Evolutionary conservation across 2,888 invertebrate species (phyloP), one percentile per base, ranked within the genome.

Genomic region (Synergus laeviventris): DNA sequence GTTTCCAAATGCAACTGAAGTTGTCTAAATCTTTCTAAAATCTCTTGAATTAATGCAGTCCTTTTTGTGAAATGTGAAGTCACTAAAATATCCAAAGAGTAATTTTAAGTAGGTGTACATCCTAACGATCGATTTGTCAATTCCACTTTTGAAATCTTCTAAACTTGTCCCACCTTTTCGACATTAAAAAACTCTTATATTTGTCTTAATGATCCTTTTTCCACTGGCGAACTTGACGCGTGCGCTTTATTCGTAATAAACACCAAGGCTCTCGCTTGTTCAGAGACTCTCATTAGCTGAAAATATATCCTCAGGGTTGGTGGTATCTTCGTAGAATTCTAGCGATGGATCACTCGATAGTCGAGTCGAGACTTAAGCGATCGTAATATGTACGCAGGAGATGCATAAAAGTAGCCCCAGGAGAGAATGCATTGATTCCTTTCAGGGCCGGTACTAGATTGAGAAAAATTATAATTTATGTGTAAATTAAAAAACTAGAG

Each of bases 351-450:
- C 89, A 88, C 89, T 87, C 87, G 86, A 86, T 87, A 86, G 85
- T 88, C 86, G 84, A 87, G 88, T 77, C 84, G 85, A 87, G 89
- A 89, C 89, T 88, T 89, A 89, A 89, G 89, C 89, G 89, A 88
- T 89, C 88, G 88, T 89, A 89, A 89, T 89, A 87, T 87, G 86
- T 83, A 83, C 81, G 79, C 82, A 82, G 81, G 82, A 81, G 81
- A 82, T 83, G 81, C 81, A 82, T 79, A 81, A 81, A 74, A 82
- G 81, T 81, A 77, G 79, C 82, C 83, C 81, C 81, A 66, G 78
- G 83, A 83, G 83, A 80, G 80, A 56, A 73, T 56, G 38, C 82
- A 66, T 64, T 66, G 66, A 45, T 80, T 74, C 78, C 78, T 79
- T 73, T 78, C 75, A 74, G 36, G 76, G 76, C 74, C 79, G 76